Conservation (phyloP, 2,113 vertebrate genomes). For the Protobothrops flavoviridis region DNA sequence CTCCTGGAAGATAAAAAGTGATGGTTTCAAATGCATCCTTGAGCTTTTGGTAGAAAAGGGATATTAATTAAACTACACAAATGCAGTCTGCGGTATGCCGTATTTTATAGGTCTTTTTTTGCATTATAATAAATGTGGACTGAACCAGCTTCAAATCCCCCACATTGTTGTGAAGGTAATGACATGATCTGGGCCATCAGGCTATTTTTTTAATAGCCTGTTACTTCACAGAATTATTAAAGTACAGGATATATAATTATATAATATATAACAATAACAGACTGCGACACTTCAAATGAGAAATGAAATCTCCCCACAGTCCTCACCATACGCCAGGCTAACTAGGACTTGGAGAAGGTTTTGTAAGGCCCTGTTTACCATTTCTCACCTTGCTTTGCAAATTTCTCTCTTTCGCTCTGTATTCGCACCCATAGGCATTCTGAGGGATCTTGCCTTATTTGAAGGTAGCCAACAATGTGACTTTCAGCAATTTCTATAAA, state of each 20-base stretch:
- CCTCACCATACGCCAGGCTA: background rate
- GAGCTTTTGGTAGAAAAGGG: background rate
- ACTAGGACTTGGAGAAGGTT: background rate
- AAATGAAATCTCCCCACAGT: background rate
- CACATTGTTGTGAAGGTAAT: background rate
- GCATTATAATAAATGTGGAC: background rate
- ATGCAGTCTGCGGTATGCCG: background rate
- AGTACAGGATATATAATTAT: background rate
- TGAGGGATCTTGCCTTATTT: background rate
- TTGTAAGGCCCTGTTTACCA: background rate
- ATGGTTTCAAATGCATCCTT: background rate
- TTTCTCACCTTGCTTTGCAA: background rate
- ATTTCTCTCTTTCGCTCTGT: background rate
- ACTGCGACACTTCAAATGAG: background rate
- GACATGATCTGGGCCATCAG: background rate
- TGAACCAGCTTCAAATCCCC: background rate
- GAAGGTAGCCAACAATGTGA: constrained; percentile 35
- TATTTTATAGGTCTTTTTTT: background rate
- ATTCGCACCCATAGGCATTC: background rate
- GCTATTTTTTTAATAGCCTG: background rate
- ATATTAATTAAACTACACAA: background rate
- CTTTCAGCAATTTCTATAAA: constrained; percentile 52
- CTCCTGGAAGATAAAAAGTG: background rate
- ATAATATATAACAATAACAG: background rate
- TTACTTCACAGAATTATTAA: background rate